Conservation (phyloP, 2,797 vertebrate species). For the Coluber constrictor region DNA sequence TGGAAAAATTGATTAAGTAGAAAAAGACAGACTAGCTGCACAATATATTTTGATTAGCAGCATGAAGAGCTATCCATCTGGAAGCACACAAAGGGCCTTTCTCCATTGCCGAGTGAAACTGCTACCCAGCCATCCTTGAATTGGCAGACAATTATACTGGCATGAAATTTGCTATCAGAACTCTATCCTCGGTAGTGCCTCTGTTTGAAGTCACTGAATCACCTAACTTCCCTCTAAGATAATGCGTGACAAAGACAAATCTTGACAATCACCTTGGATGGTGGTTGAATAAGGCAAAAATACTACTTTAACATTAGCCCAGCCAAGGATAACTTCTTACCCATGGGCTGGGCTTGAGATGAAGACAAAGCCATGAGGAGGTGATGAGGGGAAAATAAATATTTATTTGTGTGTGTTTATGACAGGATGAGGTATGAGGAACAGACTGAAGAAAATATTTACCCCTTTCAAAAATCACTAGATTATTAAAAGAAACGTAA, state of each 20-base stretch:
- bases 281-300: background rate
- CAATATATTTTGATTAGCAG: background rate
- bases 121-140: background rate
- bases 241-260: background rate
- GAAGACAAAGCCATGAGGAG: background rate
- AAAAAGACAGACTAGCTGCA: background rate
- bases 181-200: background rate
- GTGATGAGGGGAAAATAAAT: background rate
- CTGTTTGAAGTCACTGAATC: background rate
- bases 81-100: background rate
- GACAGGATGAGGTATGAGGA: background rate
- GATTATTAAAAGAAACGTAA: background rate
- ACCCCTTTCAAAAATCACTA: background rate
- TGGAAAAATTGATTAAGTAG: background rate
- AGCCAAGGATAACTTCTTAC: background rate
- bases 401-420: background rate
- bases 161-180: background rate
- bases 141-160: background rate
- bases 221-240: background rate
- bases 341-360: background rate
- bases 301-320: background rate
- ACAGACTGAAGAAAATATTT: background rate
- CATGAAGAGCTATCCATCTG: background rate
- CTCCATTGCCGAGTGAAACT: background rate
- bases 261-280: background rate